Percentiles rank a stretch among this genome's conserved stretches.
These are phyloP conservation scores for Sarcophaga caerulescens DNA, from an alignment of 2,888 invertebrate species.

Conservation along the genomic window DNA sequence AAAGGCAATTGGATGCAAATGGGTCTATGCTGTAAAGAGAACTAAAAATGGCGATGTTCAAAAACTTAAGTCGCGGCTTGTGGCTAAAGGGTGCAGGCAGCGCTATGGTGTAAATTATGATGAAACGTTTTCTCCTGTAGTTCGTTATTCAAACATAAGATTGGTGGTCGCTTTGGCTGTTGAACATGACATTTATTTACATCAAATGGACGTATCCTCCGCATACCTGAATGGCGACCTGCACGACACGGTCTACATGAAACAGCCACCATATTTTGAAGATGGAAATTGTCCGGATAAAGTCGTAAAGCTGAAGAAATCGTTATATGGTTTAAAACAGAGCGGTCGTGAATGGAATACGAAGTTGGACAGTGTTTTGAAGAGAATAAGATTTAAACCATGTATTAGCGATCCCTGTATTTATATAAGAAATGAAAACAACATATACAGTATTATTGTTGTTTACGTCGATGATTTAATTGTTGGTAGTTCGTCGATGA, in stretches of 20 bases:
- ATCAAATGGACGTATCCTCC: constrained; percentile 14
- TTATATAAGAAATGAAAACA: background rate
- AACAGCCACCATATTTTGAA: constrained; percentile 35
- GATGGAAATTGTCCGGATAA: background rate
- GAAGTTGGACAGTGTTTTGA: constrained; percentile 11
- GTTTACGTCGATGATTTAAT: background rate
- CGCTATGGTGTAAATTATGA: constrained; percentile 19
- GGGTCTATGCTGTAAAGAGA: constrained; percentile 63
- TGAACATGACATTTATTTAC: constrained; percentile 53
- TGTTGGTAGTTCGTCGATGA: too few relatives aligned
- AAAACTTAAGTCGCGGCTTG: constrained; percentile 28
- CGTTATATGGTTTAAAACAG: constrained; percentile 33
- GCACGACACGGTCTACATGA: constrained; percentile 22
- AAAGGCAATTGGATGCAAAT: constrained; percentile 62
- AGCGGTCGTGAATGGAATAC: constrained; percentile 33
- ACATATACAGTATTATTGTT: constrained; percentile 9
- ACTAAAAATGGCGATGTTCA: constrained; percentile 7
- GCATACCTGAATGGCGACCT: constrained; percentile 28
- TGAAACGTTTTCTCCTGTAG: constrained; percentile 25
- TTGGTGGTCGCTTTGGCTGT: constrained; percentile 67
- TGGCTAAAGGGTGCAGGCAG: constrained; percentile 32
- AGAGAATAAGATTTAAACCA: constrained; percentile 4
- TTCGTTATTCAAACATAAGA: constrained; percentile 62
- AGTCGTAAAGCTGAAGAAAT: background rate
- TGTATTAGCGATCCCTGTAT: constrained; percentile 34